Evolutionary conservation across 2,888 invertebrate species (phyloP).

Genomic region (Macrophya annulata): DNA sequence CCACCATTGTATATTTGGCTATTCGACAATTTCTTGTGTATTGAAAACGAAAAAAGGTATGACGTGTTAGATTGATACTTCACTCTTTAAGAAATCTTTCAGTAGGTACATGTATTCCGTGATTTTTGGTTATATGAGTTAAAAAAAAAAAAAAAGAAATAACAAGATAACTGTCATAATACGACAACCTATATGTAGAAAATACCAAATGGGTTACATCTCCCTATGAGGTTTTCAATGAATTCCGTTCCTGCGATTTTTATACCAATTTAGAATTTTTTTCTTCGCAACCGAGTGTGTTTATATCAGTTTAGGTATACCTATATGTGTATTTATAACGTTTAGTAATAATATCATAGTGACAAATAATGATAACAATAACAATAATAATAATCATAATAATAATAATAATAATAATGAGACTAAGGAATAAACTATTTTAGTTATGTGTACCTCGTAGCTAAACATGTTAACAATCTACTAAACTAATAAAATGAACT

Average conservation of each 20-base stretch:
- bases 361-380: not conserved
- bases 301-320: not conserved
- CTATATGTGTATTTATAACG: not conserved
- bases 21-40: not conserved
- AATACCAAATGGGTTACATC: not conserved
- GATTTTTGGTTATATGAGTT: not conserved
- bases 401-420: not conserved
- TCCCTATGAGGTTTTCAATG: not conserved
- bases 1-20: not conserved
- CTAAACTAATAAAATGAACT: not conserved
- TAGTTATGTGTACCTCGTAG: not conserved
- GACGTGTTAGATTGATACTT: not conserved
- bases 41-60: not conserved
- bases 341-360: conserved; percentile 7
- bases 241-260: not conserved
- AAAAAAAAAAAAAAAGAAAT: not conserved
- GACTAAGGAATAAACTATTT: not conserved
- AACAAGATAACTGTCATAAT: not conserved
- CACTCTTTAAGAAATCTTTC: not conserved
- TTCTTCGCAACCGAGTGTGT: not conserved
- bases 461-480: not conserved
- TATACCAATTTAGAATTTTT: not conserved
- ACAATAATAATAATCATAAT: not conserved
- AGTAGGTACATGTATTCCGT: not conserved
- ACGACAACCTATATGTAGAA: not conserved